phyloP scores from a whole-genome alignment of 1,140 invertebrate species.

The Diachasmimorpha longicaudata region DNA sequence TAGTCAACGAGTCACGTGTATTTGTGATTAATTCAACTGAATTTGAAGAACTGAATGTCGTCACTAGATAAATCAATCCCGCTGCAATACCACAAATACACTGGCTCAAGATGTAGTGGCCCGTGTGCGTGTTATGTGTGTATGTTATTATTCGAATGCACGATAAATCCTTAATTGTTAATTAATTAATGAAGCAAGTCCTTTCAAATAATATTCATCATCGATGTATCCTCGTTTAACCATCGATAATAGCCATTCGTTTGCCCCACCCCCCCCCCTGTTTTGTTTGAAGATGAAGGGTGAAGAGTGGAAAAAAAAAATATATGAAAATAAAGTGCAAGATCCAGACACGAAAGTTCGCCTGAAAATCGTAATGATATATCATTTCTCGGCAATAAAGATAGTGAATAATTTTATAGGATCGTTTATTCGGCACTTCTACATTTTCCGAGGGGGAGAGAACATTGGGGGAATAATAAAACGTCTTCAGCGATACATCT shows the following conservation, averaged over 20 bases:
- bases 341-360: not conserved
- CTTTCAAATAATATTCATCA: conserved; percentile 8
- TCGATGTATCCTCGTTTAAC: conserved; percentile 6
- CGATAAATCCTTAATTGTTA: conserved; percentile 25
- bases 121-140: conserved; percentile 30
- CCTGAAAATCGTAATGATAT: not conserved
- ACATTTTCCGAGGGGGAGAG: not conserved
- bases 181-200: conserved; percentile 16
- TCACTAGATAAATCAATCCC: not conserved
- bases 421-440: not conserved
- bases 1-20: conserved; percentile 35
- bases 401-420: not conserved
- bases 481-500: not conserved
- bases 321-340: not conserved
- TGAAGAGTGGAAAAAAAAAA: not conserved
- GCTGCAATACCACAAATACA: not conserved
- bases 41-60: not conserved
- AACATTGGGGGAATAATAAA: not conserved
- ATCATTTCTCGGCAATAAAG: not conserved
- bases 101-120: conserved; percentile 27
- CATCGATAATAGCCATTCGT: not conserved
- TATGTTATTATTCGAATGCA: conserved; percentile 12
- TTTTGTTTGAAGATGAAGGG: not conserved
- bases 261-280: not conserved
- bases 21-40: not conserved